Conservation (phyloP, 2,888 invertebrate species). For the Chymomyza procnemis region DNA sequence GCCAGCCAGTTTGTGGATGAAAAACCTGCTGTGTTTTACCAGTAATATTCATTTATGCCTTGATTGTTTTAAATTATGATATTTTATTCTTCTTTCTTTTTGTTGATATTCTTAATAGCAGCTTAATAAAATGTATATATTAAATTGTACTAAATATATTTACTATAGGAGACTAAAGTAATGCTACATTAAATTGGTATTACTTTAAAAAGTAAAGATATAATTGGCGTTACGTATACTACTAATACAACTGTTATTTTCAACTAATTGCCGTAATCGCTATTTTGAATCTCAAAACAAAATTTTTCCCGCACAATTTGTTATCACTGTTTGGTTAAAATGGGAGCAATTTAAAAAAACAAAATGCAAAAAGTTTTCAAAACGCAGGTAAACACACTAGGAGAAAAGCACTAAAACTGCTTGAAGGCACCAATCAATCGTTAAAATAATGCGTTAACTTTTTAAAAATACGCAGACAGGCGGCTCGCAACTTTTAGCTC, state of each 20-base stretch:
- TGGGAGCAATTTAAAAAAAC: conserved; percentile 72
- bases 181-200: no score
- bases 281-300: conserved; percentile 41
- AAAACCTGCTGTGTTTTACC: no score
- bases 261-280: conserved; percentile 19
- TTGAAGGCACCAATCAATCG: conserved; percentile 59
- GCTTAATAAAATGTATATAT: no score
- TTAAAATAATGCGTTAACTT: conserved; percentile 74
- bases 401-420: neutral
- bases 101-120: no score
- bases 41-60: no score
- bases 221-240: no score
- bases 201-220: no score
- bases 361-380: conserved; percentile 36
- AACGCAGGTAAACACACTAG: neutral
- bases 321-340: conserved; percentile 70
- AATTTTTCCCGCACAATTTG: conserved; percentile 58
- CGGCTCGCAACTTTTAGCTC: conserved; percentile 64
- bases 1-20: no score
- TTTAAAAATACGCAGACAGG: conserved; percentile 48
- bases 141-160: no score
- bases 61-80: no score
- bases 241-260: neutral
- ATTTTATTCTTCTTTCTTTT: no score
- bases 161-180: no score